A percentile compares a stretch with the other conserved stretches of the same genome.
These are phyloP conservation scores for Neuroscelio doddi DNA, from an alignment of 2,888 invertebrate genomes.

Conservation along the genomic window DNA sequence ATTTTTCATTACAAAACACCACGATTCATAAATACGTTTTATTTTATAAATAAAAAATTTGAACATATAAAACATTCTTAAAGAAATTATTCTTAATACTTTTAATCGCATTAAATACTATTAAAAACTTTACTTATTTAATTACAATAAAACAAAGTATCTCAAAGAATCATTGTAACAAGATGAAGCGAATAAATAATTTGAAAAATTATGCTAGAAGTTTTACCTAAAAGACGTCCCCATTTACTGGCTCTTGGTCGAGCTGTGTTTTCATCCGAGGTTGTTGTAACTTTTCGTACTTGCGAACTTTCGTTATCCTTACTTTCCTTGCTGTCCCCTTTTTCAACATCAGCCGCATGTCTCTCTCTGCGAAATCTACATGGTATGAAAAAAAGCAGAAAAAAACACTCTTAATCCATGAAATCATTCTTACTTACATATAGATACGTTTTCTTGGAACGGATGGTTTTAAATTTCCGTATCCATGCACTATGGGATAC, in stretches of 20 bases:
- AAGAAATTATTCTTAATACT: too few relatives aligned
- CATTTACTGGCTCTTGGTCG: constrained; percentile 81
- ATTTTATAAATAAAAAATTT: too few relatives aligned
- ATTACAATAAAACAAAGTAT: too few relatives aligned
- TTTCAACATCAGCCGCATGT: constrained; percentile 77
- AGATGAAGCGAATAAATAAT: constrained; percentile 15
- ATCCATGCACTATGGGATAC: constrained; percentile 29
- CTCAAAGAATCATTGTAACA: constrained; percentile 5
- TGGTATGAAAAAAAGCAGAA: constrained; percentile 31
- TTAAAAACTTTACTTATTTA: too few relatives aligned
- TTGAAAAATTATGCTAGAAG: too few relatives aligned
- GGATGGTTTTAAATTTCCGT: constrained; percentile 15
- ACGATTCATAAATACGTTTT: too few relatives aligned
- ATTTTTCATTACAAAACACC: too few relatives aligned
- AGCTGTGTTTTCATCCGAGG: constrained; percentile 74
- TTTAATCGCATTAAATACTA: too few relatives aligned
- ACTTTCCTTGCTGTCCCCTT: constrained; percentile 74
- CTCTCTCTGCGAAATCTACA: constrained; percentile 68
- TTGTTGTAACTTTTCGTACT: constrained; percentile 74
- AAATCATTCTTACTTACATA: background rate
- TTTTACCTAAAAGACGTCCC: constrained; percentile 85
- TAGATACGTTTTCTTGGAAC: constrained; percentile 23
- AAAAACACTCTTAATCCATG: constrained; percentile 29
- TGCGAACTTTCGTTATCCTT: constrained; percentile 73
- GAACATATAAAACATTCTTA: too few relatives aligned